Evolutionary conservation across 2,888 invertebrate genomes (phyloP), one percentile per base, ranked within the genome.

Genomic region (Ariolimax columbianus): DNA sequence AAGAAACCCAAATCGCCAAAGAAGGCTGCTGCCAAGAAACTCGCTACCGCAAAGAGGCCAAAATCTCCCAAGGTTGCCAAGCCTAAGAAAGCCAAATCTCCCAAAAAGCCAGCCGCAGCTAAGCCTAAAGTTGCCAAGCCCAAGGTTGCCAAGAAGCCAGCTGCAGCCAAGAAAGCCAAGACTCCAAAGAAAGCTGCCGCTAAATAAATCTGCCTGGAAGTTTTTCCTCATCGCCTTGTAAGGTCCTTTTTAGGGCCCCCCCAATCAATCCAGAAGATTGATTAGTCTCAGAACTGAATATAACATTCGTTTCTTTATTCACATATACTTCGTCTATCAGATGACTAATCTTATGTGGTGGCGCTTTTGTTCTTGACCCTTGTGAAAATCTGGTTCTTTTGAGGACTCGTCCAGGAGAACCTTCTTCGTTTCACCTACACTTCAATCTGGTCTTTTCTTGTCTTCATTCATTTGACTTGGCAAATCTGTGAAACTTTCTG

Each of bases 161-260:
- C 77, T 63, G 86, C 82, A 40, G 86, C 86, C 40, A 86, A 86
- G 82, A 86, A 86, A 68, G 73, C 55, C 73, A 19, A 38, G 77
- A 59, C 72, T 36, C 83, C 72, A 55, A 75, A 47, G 73, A 63
- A 73, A 33, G 51, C 68, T n/a, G 81, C 72, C 1, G 55, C 83
- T 63, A 75, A 75, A 30, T 70, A 36, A 73, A 33, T 19, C n/a
- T 9, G 36, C 36, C 11, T 17, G 23, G 9, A 40, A 23, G 3
- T 36, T 47, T 3, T 68, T 38, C 26, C 63, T 19, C 0, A 0
- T 47, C 14, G 26, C n/a, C 26, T 43, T 14, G 40, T 23, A 26
- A 55, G 84, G 84, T 82, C 86, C 86, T 86, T 83, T 83, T 85
- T 26, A 87, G 86, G 85, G 70, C 87, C 85, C 43, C 77, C 68